Percentiles rank a stretch among this genome's conserved stretches.
Evolutionary conservation across 2,113 vertebrate genomes (phyloP).

Genomic region (Mellivora capensis): DNA sequence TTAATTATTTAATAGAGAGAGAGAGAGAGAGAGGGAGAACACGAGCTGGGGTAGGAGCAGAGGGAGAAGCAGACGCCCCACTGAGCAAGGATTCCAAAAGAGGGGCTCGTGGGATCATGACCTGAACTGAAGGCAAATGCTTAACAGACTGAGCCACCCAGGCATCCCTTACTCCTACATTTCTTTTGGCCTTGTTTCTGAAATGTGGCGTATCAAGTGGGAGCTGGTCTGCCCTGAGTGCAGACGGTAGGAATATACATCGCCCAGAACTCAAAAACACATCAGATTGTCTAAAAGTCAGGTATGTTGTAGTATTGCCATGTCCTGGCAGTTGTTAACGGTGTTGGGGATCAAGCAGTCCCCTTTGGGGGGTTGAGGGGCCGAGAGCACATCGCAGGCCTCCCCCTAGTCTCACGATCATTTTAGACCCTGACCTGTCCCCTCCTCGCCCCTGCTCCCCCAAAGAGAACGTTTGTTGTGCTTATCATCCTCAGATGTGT

Average conservation of each 20-base stretch:
- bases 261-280: background rate
- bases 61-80: too few species aligned
- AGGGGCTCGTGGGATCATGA: too few species aligned
- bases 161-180: background rate
- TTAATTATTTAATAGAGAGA: background rate
- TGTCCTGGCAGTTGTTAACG: background rate
- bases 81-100: too few species aligned
- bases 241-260: background rate
- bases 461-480: background rate
- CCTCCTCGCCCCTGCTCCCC: background rate
- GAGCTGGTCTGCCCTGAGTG: background rate
- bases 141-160: too few species aligned
- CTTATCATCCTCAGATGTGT: background rate
- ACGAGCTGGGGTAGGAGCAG: too few species aligned
- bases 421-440: background rate
- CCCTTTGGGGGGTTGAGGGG: fast-evolving
- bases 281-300: background rate
- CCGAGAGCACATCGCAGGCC: background rate
- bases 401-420: background rate
- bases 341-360: background rate
- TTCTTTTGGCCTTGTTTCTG: background rate
- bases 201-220: too few species aligned
- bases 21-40: too few species aligned
- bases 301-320: background rate
- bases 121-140: too few species aligned